Percentiles rank a stretch among this genome's conserved stretches.
Evolutionary conservation across 2,113 vertebrate species (phyloP).

Genomic region (Chaetura pelagica): DNA sequence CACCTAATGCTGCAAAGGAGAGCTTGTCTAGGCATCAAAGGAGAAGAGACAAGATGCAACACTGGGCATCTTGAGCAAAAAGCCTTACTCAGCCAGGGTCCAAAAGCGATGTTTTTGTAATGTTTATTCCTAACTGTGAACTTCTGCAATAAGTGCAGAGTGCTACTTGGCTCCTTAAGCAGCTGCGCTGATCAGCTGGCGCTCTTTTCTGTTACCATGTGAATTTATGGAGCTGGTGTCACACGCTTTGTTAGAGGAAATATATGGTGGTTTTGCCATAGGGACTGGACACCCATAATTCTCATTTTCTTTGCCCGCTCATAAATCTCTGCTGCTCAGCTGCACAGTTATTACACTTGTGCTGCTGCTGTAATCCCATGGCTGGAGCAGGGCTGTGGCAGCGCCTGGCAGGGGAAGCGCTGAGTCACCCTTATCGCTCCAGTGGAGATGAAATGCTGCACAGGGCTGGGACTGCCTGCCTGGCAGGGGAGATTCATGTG

Average conservation of each 20-base stretch:
- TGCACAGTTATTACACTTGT: neutral
- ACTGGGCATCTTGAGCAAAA: conserved; percentile 67
- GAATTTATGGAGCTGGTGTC: conserved; percentile 80
- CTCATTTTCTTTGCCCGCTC: conserved; percentile 27
- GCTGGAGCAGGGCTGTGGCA: neutral
- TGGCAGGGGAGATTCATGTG: neutral
- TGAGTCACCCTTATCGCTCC: conserved; percentile 36
- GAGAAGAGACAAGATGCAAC: conserved; percentile 43
- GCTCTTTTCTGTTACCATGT: conserved; percentile 70
- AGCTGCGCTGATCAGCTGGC: conserved; percentile 68
- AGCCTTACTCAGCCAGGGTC: conserved; percentile 69
- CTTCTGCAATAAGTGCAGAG: conserved; percentile 72
- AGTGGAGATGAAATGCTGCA: neutral
- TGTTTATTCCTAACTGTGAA: conserved; percentile 81
- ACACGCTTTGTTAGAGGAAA: conserved; percentile 74
- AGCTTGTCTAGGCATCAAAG: conserved; percentile 48
- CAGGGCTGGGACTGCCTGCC: neutral
- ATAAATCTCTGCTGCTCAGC: conserved; percentile 50
- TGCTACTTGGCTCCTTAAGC: conserved; percentile 73
- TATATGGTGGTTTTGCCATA: conserved; percentile 59
- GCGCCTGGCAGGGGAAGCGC: neutral
- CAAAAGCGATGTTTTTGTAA: conserved; percentile 68
- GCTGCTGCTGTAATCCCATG: neutral
- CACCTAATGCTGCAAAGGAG: neutral
- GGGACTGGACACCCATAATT: conserved; percentile 71